Evolutionary conservation across 2,797 vertebrate genomes (phyloP).

Genomic region (Orestias chungarensis): DNA sequence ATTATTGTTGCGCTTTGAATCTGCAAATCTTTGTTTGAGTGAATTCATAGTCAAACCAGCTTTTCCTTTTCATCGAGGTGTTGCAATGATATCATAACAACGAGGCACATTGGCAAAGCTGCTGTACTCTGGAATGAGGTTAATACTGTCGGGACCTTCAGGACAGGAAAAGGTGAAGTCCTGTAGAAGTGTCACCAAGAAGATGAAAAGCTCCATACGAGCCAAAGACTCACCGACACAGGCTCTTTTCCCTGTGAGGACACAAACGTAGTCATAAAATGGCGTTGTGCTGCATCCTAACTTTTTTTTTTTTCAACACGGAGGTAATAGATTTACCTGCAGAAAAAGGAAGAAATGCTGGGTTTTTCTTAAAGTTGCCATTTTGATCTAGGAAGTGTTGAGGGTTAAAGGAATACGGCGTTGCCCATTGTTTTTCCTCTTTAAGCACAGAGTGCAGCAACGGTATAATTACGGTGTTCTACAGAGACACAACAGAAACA

Average conservation of each 20-base stretch:
- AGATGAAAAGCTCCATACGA: slow-evolving; percentile 83
- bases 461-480: slow-evolving; percentile 67
- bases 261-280: background rate
- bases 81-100: slow-evolving; percentile 29
- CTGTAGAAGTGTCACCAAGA: slow-evolving; percentile 78
- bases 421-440: slow-evolving; percentile 66
- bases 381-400: slow-evolving; percentile 75
- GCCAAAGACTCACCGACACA: slow-evolving; percentile 85
- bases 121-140: slow-evolving; percentile 72
- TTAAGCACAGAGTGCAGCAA: slow-evolving; percentile 75
- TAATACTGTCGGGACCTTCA: slow-evolving; percentile 45
- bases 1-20: too few relatives aligned
- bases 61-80: slow-evolving; percentile 6
- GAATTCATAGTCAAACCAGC: too few relatives aligned
- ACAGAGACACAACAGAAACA: slow-evolving; percentile 25
- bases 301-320: background rate
- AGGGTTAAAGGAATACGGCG: slow-evolving; percentile 72
- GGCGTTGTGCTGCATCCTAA: background rate
- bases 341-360: slow-evolving; percentile 75
- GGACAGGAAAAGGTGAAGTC: slow-evolving; percentile 66
- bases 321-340: slow-evolving; percentile 59
- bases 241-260: slow-evolving; percentile 76
- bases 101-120: slow-evolving; percentile 77
- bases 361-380: slow-evolving; percentile 75
- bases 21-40: too few relatives aligned